Base-by-base conservation (phyloP, 1,140 invertebrate species). In the Daktulosphaira vitifoliae region DNA sequence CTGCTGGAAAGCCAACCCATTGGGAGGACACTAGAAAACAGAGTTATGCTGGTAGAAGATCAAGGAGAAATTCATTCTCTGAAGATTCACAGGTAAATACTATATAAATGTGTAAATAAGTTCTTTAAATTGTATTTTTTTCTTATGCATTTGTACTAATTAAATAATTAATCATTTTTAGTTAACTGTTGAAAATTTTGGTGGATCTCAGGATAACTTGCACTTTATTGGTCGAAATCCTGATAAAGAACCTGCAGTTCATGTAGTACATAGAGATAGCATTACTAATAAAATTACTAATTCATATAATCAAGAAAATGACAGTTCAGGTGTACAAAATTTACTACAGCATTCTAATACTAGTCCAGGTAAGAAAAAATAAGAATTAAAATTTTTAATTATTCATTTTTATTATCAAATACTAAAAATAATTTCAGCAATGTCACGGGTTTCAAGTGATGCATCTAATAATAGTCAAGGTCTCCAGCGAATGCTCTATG, bases 111-210 rank as follows among this genome's bases (percentile, higher is more conserved):
- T n/a, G n/a, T n/a, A n/a, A n/a, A n/a, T 33, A 11, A 33, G 5
- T 33, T 33, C 29, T 33, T 33, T 11, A 33, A 33, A 33, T 11
- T 33, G 5, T 6, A 11, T 33, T 33, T 33, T 33, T 33, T 33
- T n/a, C 29, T 33, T 6, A 33, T 33, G 5, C 29, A 33, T 11
- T 33, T 33, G 29, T 33, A 33, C 5, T 33, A 33, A 33, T 33
- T 33, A 33, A 33, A 33, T 11, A 33, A 6, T 33, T 33, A 11
- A 6, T 68, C 62, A 64, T 7, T 69, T 68, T 13, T 86, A 92
- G 74, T 76, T 94, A 67, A 92, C 90, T 0, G 86, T 92, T 26
- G 90, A 94, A 78, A 92, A 94, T 75, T 92, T 94, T 76, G 90
- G 90, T 26, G 90, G 65, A 54, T 77, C 71, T 37, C 75, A 83